Evolutionary conservation across 23 tunicate species (phyloP), one percentile per base, ranked within the genome.

Genomic region (Botrylloides violaceus): DNA sequence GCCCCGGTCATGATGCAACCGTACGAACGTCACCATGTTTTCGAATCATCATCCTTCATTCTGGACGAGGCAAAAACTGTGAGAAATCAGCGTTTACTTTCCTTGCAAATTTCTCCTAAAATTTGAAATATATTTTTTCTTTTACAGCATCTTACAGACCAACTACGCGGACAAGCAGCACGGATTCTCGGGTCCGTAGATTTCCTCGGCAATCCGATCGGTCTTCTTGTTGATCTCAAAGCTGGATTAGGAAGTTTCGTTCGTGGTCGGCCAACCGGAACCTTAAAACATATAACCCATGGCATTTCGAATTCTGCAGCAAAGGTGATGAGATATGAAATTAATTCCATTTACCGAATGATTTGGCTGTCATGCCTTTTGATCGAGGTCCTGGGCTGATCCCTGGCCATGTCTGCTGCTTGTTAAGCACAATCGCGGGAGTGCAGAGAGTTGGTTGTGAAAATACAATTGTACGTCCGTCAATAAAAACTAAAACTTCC

Each of bases 131-230:
- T 15, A 15, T 15, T 43, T 7, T 43, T 15, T 43, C 53, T 1
- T 29, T 50, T 83, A 22, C 75, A 90, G 97, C 88, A 82, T 59
- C 34, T 95, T 18, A 79, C 77, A 2, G 84, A 87, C 1, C 84
- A 90, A 59, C 65, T 82, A 59, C 74, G 60, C 55, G 61, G 86
- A 25, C 99, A 95, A 71, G 99, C 96, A 9, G 88, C 89, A 59
- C 82, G 39, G 48, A 82, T 95, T 31, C 83, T 95, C 29, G 96
- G 96, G 0, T 82, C 99, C 18, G 81, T 95, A 28, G 99, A 95
- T 71, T 95, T 87, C 59, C 96, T 95, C 57, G 99, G 99, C 27
- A 95, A 95, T 60, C 99, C 99, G 23, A 83, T 95, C 43, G 99
- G 99, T 22, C 65, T 95, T 6, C 49, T 84, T 32, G 79, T 76